A percentile compares a stretch with the other conserved stretches of the same genome.
These are phyloP conservation scores for Harpegnathos saltator DNA, from an alignment of 1,140 invertebrate genomes.

Conservation along the genomic window DNA sequence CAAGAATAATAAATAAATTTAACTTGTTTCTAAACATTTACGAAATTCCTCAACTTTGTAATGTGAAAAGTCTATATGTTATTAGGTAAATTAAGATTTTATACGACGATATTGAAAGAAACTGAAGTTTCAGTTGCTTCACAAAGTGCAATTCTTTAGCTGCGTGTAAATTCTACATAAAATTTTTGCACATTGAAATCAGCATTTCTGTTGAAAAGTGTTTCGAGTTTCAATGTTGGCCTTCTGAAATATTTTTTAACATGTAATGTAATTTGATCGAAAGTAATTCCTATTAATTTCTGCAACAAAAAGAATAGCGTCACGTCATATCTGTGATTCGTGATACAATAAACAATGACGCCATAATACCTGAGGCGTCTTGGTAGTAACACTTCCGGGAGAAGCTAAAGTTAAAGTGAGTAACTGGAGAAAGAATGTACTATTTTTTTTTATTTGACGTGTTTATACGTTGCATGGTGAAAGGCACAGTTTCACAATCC, in stretches of 20 bases:
- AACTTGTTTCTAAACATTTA: background rate
- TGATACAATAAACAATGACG: background rate
- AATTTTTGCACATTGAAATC: background rate
- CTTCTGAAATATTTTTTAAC: background rate
- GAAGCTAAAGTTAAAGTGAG: background rate
- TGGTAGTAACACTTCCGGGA: background rate
- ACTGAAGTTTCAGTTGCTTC: background rate
- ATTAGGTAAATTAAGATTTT: background rate
- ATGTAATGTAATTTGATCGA: background rate
- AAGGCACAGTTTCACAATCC: background rate
- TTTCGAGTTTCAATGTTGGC: background rate
- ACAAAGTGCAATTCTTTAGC: background rate
- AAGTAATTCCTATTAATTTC: background rate
- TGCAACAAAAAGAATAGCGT: background rate
- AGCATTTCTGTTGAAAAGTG: background rate
- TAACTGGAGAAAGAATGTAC: background rate
- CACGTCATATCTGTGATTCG: background rate
- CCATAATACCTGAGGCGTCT: background rate
- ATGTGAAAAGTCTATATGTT: conserved; percentile 8
- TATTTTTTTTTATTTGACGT: conserved; percentile 8
- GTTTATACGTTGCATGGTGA: background rate
- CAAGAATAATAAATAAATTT: background rate
- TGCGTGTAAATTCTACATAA: background rate
- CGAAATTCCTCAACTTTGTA: background rate
- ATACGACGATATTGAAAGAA: background rate